Percentiles rank a stretch among this genome's conserved stretches.
phyloP scores from a whole-genome alignment of 2,888 invertebrate species.

The Agrilus mali region DNA sequence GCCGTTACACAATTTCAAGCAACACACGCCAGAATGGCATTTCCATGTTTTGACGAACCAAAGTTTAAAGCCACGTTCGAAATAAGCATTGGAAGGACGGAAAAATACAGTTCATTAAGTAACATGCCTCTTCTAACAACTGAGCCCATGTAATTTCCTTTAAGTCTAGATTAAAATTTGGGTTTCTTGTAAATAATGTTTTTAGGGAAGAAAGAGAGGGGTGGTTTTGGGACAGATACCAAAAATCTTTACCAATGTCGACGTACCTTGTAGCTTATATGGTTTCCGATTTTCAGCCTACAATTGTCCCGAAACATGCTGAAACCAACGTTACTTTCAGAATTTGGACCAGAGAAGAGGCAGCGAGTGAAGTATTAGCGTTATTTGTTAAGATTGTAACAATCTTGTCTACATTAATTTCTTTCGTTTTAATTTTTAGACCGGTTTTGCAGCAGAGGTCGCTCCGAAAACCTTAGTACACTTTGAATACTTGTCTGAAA shows the following conservation, averaged over 20 bases:
- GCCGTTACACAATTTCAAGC: too few relatives aligned
- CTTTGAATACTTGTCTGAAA: conserved; percentile 61
- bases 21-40: too few relatives aligned
- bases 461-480: conserved; percentile 63
- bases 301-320: conserved; percentile 34
- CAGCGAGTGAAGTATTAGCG: conserved; percentile 47
- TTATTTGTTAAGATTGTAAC: too few relatives aligned
- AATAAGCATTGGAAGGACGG: too few relatives aligned
- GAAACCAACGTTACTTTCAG: conserved; percentile 42
- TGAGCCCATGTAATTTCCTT: too few relatives aligned
- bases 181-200: too few relatives aligned
- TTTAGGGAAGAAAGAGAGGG: conserved; percentile 40
- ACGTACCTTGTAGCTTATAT: conserved; percentile 83
- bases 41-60: too few relatives aligned
- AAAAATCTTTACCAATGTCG: conserved; percentile 75
- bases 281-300: conserved; percentile 57
- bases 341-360: conserved; percentile 64
- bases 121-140: too few relatives aligned
- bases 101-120: too few relatives aligned
- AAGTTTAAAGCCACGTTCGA: too few relatives aligned
- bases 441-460: conserved; percentile 57
- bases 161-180: not conserved
- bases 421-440: too few relatives aligned
- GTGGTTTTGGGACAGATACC: conserved; percentile 62
- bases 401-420: too few relatives aligned